phyloP scores from a whole-genome alignment of 2,797 vertebrate genomes.

The Selene dorsalis region DNA sequence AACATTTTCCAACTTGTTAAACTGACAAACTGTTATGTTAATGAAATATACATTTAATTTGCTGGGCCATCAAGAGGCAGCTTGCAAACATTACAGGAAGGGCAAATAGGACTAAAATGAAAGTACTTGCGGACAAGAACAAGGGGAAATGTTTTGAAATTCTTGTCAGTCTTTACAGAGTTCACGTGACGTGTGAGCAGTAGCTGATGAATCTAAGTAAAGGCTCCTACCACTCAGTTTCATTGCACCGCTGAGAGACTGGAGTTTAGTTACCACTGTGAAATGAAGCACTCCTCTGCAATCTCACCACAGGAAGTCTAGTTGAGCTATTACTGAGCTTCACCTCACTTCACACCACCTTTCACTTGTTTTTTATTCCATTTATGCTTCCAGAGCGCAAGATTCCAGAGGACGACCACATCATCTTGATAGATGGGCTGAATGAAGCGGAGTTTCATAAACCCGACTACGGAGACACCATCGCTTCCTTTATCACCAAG shows the following conservation, averaged over 20 bases:
- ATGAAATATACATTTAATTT: neutral
- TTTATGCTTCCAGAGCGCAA: constrained; percentile 87
- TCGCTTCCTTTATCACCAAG: constrained; percentile 95
- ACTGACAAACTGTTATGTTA: neutral
- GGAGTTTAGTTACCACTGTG: constrained; percentile 26
- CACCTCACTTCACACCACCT: neutral
- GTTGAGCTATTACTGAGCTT: neutral
- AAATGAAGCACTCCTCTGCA: constrained; percentile 15
- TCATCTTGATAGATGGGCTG: constrained; percentile 96
- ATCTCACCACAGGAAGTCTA: constrained; percentile 9
- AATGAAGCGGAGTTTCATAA: constrained; percentile 99
- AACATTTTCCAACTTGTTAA: neutral
- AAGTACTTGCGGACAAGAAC: neutral
- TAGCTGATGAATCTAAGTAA: constrained; percentile 16
- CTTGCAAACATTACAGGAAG: neutral
- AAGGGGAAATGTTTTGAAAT: neutral
- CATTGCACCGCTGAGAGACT: constrained; percentile 17
- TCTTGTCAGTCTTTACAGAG: neutral
- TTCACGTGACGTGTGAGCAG: constrained; percentile 4
- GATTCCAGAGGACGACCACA: constrained; percentile 94
- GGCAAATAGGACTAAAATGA: neutral
- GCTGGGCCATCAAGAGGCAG: neutral
- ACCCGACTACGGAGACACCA: constrained; percentile 97
- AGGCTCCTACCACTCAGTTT: constrained; percentile 11
- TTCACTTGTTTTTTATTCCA: constrained; percentile 13